Evolutionary conservation across 2,888 invertebrate species (phyloP).

Genomic region (Ophion obscuratus): DNA sequence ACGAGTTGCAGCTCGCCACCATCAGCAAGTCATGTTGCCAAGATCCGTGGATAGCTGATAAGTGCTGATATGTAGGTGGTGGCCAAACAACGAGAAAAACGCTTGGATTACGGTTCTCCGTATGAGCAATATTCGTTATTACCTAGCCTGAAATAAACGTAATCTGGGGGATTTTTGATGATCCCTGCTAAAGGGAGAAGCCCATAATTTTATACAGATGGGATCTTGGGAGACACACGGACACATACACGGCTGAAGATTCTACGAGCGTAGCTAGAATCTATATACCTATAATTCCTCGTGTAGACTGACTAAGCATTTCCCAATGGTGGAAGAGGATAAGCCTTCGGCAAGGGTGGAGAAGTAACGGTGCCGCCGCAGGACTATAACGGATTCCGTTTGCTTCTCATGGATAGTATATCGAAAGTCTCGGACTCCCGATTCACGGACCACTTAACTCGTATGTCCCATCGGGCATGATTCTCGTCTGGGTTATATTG

Average conservation of each 20-base stretch:
- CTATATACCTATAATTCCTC: slow-evolving; percentile 73
- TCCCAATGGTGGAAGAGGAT: slow-evolving; percentile 68
- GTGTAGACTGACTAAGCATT: slow-evolving; percentile 78
- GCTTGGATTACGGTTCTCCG: too few species aligned
- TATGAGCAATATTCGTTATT: slow-evolving; percentile 11
- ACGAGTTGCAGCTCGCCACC: background rate
- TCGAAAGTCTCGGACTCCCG: slow-evolving; percentile 70
- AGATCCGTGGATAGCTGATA: too few species aligned
- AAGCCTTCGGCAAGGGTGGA: slow-evolving; percentile 59
- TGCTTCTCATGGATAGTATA: slow-evolving; percentile 58
- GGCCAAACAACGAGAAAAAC: too few species aligned
- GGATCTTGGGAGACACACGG: slow-evolving; percentile 1
- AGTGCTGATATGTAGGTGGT: too few species aligned
- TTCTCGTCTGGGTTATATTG: slow-evolving; percentile 66
- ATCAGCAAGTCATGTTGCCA: too few species aligned
- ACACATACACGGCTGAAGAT: slow-evolving; percentile 11
- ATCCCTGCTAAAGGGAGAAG: slow-evolving; percentile 24
- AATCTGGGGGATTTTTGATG: slow-evolving; percentile 26
- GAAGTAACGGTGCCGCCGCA: slow-evolving; percentile 24
- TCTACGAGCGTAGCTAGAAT: slow-evolving; percentile 1
- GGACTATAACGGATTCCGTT: slow-evolving; percentile 37
- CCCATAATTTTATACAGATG: slow-evolving; percentile 48
- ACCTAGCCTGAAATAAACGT: slow-evolving; percentile 7
- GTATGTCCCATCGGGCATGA: slow-evolving; percentile 69
- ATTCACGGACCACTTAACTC: slow-evolving; percentile 74